Percentiles rank a stretch among this genome's conserved stretches.
phyloP scores from a whole-genome alignment of 2,113 vertebrate genomes.

The Oostethus manadensis region DNA sequence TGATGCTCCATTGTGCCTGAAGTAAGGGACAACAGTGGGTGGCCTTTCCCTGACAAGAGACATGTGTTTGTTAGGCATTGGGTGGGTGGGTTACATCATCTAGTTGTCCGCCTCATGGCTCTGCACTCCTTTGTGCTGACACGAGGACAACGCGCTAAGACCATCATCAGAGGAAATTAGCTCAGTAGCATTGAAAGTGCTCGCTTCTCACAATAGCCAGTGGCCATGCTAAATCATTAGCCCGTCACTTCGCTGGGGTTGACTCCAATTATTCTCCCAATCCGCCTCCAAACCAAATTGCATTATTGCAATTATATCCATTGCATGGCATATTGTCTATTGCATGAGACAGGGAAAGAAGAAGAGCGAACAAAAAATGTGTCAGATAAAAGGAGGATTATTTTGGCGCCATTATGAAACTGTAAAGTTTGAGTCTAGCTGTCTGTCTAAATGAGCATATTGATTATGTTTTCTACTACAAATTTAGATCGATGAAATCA shows the following conservation, averaged over 20 bases:
- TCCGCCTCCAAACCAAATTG: conserved; percentile 72
- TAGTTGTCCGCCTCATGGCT: conserved; percentile 62
- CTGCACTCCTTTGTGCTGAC: conserved; percentile 53
- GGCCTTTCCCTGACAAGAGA: conserved; percentile 57
- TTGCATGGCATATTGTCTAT: conserved; percentile 62
- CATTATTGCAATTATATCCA: conserved; percentile 73
- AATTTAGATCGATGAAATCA: no score
- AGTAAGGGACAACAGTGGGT: conserved; percentile 50
- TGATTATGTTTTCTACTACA: conserved; percentile 55
- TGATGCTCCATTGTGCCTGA: conserved; percentile 27
- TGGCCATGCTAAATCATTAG: conserved; percentile 70
- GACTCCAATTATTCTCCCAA: conserved; percentile 71
- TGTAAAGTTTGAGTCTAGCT: conserved; percentile 23
- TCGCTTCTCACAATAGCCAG: conserved; percentile 71
- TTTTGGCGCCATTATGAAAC: conserved; percentile 44
- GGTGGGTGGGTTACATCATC: conserved; percentile 68
- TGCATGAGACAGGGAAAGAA: conserved; percentile 34
- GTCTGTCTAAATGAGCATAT: conserved; percentile 38
- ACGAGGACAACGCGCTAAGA: conserved; percentile 63
- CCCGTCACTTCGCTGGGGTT: conserved; percentile 62
- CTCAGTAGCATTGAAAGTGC: conserved; percentile 63
- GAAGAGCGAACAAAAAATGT: conserved; percentile 22
- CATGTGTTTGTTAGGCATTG: conserved; percentile 66
- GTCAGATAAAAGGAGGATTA: conserved; percentile 21
- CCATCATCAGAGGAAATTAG: conserved; percentile 72